A percentile compares a stretch with the other conserved stretches of the same genome.
These are phyloP conservation scores for Anabacerthia variegaticeps DNA, from an alignment of 2,797 vertebrate genomes.

Conservation along the genomic window DNA sequence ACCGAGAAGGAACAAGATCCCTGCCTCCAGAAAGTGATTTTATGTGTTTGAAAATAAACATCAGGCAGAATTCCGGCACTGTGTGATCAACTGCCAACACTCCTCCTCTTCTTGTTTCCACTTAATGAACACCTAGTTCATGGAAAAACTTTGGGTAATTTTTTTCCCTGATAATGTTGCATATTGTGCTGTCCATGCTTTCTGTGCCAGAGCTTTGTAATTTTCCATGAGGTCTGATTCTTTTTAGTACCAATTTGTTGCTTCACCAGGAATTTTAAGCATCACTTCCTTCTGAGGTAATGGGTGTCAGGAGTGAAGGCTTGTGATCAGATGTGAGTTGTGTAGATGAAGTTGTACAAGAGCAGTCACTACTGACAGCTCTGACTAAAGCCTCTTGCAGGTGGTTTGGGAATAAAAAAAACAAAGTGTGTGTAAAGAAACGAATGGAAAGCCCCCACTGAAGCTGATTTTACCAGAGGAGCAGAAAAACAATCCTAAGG, in stretches of 20 bases:
- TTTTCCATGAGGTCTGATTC: neutral
- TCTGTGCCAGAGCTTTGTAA: neutral
- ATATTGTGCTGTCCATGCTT: neutral
- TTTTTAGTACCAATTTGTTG: neutral
- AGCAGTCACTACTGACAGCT: neutral
- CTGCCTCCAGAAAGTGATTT: neutral
- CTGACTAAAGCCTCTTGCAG: neutral
- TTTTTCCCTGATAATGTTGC: neutral
- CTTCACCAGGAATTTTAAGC: neutral
- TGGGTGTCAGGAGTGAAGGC: rapidly evolving
- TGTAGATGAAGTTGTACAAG: neutral
- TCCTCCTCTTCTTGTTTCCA: neutral
- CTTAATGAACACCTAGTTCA: rapidly evolving
- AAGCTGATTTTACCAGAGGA: neutral
- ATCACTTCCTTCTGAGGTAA: neutral
- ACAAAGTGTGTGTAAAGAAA: rapidly evolving
- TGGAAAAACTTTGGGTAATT: neutral
- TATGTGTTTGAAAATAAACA: neutral
- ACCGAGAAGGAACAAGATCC: neutral
- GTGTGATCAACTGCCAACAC: neutral
- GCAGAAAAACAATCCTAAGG: neutral
- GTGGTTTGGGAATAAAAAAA: neutral
- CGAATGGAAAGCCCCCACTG: neutral
- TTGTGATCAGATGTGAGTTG: rapidly evolving
- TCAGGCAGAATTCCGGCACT: neutral